Percentiles rank a stretch among this genome's conserved stretches.
Evolutionary conservation across 2,888 invertebrate genomes (phyloP).

Genomic region (Cosmorhoe ocellata): DNA sequence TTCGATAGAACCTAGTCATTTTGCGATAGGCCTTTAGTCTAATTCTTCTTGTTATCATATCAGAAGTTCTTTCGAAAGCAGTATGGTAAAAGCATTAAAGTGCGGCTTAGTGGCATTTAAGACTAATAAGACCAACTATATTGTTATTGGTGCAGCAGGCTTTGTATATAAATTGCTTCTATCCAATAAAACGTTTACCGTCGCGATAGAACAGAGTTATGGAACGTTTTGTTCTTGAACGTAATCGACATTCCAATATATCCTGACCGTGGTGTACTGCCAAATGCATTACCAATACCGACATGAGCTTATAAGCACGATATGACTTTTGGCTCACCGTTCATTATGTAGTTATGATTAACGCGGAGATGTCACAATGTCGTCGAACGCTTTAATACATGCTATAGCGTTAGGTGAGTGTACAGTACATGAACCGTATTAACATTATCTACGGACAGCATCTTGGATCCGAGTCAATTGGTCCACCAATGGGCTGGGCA

Average conservation of each 20-base stretch:
- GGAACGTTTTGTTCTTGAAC: conserved; percentile 34
- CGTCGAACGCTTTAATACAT: conserved; percentile 46
- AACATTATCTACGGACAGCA: conserved; percentile 76
- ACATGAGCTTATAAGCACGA: conserved; percentile 52
- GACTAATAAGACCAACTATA: too few species aligned
- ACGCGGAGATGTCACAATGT: conserved; percentile 49
- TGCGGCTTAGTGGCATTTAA: too few species aligned
- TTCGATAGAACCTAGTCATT: not conserved
- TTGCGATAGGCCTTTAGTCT: too few species aligned
- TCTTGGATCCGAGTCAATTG: conserved; percentile 77
- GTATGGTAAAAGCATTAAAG: too few species aligned
- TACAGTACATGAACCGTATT: conserved; percentile 66
- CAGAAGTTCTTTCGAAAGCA: too few species aligned
- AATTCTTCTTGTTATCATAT: too few species aligned
- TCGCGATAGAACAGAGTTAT: not conserved
- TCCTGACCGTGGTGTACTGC: conserved; percentile 48
- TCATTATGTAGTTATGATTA: conserved; percentile 51
- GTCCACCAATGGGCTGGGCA: conserved; percentile 57
- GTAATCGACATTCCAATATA: conserved; percentile 42
- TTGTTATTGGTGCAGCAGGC: too few species aligned
- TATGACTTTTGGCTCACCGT: conserved; percentile 42
- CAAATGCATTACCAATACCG: conserved; percentile 62
- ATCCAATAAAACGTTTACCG: not conserved
- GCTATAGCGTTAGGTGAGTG: conserved; percentile 35
- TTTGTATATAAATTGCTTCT: too few species aligned